These are phyloP conservation scores for Piprites chloris DNA, from an alignment of 2,113 vertebrate species.

Conservation along the genomic window DNA sequence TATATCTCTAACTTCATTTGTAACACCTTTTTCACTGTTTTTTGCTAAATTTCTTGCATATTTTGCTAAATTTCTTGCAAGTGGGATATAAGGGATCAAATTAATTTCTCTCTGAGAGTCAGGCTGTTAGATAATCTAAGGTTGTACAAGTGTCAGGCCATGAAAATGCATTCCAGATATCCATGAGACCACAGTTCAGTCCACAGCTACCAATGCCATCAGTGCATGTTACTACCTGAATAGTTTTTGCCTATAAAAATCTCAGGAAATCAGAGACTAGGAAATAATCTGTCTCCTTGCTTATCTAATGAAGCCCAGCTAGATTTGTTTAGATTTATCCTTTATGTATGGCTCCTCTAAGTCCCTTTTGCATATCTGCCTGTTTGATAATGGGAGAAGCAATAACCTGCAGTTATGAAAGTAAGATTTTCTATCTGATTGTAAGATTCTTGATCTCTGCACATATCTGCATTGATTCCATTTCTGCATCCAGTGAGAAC, in stretches of 20 bases:
- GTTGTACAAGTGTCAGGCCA: neutral
- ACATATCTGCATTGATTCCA: neutral
- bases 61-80: neutral
- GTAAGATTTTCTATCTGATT: neutral
- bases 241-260: neutral
- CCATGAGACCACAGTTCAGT: neutral
- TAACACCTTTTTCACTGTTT: neutral
- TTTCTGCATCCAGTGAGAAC: neutral
- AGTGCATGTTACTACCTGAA: neutral
- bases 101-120: neutral
- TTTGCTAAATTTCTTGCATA: neutral
- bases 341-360: neutral
- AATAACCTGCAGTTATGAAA: neutral
- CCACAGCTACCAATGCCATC: neutral
- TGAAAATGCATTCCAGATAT: neutral
- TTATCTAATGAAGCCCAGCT: neutral
- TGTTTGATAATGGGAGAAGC: neutral
- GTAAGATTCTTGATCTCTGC: neutral
- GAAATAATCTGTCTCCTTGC: neutral
- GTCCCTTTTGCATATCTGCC: neutral
- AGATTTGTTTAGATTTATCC: neutral
- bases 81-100: neutral
- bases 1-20: neutral
- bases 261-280: neutral
- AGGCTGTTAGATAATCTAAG: neutral